A percentile compares a stretch with the other conserved stretches of the same genome.
These are phyloP conservation scores for Ibidorhyncha struthersii DNA, from an alignment of 2,113 vertebrate genomes.

Conservation along the genomic window DNA sequence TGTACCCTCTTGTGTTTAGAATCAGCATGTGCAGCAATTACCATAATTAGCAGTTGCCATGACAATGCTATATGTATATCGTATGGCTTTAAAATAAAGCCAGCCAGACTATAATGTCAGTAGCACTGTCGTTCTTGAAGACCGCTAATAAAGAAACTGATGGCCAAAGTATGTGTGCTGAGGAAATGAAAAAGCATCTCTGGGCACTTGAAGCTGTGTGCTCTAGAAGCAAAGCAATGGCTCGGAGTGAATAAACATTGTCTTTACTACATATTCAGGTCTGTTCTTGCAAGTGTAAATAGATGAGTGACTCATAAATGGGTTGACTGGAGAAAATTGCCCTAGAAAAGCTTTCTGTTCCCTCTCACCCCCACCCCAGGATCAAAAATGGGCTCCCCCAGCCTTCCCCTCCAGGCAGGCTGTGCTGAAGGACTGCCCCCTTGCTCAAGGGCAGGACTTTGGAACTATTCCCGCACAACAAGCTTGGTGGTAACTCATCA, in stretches of 20 bases:
- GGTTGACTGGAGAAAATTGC: neutral
- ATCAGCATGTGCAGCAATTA: conserved; percentile 63
- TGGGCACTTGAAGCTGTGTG: neutral
- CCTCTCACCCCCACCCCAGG: neutral
- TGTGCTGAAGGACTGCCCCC: neutral
- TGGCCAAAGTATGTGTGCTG: neutral
- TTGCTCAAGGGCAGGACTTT: neutral
- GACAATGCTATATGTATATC: conserved; percentile 69
- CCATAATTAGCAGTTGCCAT: conserved; percentile 70
- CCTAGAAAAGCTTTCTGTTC: conserved; percentile 19
- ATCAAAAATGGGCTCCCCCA: neutral
- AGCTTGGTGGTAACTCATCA: neutral
- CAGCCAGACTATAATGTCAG: conserved; percentile 48
- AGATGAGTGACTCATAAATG: neutral
- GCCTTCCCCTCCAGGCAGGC: neutral
- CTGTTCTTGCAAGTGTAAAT: neutral
- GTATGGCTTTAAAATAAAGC: conserved; percentile 24
- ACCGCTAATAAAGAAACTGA: neutral
- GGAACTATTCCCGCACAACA: neutral
- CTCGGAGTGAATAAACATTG: neutral
- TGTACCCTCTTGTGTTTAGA: conserved; percentile 68
- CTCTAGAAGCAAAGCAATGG: neutral
- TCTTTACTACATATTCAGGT: neutral
- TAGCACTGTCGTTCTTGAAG: neutral
- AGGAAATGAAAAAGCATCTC: neutral